phyloP scores from a whole-genome alignment of 2,888 invertebrate species.

The Macaria notata region DNA sequence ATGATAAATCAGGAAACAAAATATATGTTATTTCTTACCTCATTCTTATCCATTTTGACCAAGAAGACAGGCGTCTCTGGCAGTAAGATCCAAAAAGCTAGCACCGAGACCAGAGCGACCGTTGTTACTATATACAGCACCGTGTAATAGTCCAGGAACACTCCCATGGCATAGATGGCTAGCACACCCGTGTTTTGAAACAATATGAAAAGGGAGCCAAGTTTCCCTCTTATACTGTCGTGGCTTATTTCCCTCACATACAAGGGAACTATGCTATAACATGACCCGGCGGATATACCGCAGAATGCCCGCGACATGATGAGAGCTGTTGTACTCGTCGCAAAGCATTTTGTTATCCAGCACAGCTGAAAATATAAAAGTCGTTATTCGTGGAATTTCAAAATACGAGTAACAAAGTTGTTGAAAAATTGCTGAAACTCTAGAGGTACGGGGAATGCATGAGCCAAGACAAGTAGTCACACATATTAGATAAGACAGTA shows the following conservation, averaged over 20 bases:
- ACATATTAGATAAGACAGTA: too few relatives aligned
- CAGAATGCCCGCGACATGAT: constrained; percentile 46
- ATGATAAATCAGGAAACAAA: too few relatives aligned
- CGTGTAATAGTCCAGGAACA: constrained; percentile 49
- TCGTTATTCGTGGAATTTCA: background rate
- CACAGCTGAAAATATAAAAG: constrained; percentile 23
- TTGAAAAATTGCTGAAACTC: background rate
- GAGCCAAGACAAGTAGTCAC: too few relatives aligned
- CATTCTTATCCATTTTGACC: constrained; percentile 49
- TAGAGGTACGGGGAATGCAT: background rate
- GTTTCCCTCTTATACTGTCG: constrained; percentile 50
- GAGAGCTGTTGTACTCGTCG: constrained; percentile 37
- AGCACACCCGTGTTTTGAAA: constrained; percentile 50
- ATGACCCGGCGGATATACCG: constrained; percentile 50
- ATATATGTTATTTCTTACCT: constrained; percentile 40
- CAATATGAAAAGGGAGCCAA: constrained; percentile 44
- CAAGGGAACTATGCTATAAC: constrained; percentile 51
- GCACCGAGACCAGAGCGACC: constrained; percentile 40
- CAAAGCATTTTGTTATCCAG: constrained; percentile 44
- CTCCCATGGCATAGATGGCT: constrained; percentile 50
- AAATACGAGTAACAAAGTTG: constrained; percentile 5
- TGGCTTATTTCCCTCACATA: constrained; percentile 59
- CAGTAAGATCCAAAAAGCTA: constrained; percentile 43
- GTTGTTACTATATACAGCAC: constrained; percentile 45
- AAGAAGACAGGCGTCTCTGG: constrained; percentile 63